Base-by-base conservation (phyloP, 2,888 invertebrate genomes). In the Elysia crispata region DNA sequence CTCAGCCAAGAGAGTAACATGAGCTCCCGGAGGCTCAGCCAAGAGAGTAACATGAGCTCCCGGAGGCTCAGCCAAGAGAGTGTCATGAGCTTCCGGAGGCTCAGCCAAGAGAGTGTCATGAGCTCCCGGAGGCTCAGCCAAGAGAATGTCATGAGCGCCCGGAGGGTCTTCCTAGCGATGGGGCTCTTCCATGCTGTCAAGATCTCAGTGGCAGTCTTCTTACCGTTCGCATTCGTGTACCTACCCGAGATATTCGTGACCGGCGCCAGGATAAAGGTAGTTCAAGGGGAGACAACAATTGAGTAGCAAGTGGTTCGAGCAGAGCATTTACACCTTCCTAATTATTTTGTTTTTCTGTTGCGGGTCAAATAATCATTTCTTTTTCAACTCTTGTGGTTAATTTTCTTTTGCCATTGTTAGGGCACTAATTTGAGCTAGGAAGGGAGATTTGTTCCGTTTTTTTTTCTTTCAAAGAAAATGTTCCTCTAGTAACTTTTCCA, bases 141-240 rank as follows among this genome's bases (percentile, higher is more conserved):
- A 81, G 94, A 97, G 72, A 95, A n/a, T n/a, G n/a, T 74, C 1
- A 93, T 97, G 83, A 94, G 95, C 0, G 95, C 96, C 0, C 95
- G 95, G 85, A 77, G 70, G 8, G 88, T 88, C 18, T 90, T 89
- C 81, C 96, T 97, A 81, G 94, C 97, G 72, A 95, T 96, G n/a
- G 95, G 97, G 15, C 96, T 97, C 91, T 98, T 96, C 93, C 97
- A 96, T 88, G 95, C 96, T 80, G 93, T 98, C 81, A 94, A 96
- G 57, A 95, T 96, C 86, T 95, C 96, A 15, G 95, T 98, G 95
- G 96, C 96, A 0, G 95, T 97, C 20, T 96, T 96, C 92, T 96
- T 98, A 86, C 97, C 98, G 0, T 95, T 95, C 86, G 95, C 96
- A 64, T 95, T 97, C 85, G 95, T 95, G 1, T 95, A 95, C 93